These are phyloP conservation scores for Phoebastria nigripes DNA, from an alignment of 2,797 vertebrate species.

Conservation along the genomic window DNA sequence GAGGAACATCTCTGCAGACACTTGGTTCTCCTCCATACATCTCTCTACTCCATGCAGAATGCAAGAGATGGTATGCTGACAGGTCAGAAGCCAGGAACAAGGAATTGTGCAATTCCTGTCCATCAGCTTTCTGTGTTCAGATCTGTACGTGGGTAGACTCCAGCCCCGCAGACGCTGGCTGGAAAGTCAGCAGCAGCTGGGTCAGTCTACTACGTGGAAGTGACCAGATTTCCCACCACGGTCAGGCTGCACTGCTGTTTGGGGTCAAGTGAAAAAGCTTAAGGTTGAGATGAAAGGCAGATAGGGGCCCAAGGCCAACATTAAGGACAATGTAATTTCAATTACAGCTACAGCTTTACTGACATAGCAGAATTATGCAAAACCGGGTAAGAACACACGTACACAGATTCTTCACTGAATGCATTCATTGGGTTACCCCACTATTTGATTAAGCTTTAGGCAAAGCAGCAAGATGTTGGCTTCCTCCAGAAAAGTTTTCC, in stretches of 20 bases:
- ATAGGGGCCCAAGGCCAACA: not conserved
- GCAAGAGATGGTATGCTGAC: not conserved
- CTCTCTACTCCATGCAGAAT: not conserved
- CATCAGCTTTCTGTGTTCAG: not conserved
- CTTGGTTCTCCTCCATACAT: not conserved
- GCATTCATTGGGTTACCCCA: not conserved
- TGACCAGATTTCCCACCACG: not conserved
- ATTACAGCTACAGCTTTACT: not conserved
- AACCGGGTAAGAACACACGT: not conserved
- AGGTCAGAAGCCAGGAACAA: not conserved
- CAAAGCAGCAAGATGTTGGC: not conserved
- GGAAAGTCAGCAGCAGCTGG: not conserved
- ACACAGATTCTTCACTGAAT: not conserved
- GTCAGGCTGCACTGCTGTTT: not conserved
- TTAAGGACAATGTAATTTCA: not conserved
- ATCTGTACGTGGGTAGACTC: not conserved
- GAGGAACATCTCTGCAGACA: not conserved
- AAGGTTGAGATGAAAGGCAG: not conserved
- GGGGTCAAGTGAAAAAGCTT: not conserved
- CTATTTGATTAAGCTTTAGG: not conserved
- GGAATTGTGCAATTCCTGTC: conserved; percentile 7
- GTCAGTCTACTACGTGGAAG: not conserved
- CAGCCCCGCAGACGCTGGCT: not conserved
- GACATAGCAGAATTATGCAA: not conserved
- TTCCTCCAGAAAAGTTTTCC: not conserved